A percentile compares a stretch with the other conserved stretches of the same genome.
phyloP scores from a whole-genome alignment of 2,797 vertebrate genomes.

The Gila robusta region DNA sequence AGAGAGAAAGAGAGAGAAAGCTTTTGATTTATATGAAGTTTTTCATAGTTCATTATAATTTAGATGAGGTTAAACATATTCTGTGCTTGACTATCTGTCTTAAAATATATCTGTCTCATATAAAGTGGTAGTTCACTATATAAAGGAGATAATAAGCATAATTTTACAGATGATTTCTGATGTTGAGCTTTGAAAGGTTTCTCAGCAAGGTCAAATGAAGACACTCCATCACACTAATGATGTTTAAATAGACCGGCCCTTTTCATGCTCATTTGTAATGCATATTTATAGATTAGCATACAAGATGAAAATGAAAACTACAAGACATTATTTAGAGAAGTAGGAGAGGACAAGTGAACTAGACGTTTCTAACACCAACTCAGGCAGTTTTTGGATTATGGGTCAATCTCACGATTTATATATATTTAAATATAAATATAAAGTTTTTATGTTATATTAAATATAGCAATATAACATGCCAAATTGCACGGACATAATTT shows the following conservation, averaged over 20 bases:
- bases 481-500: too few relatives aligned
- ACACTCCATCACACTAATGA: constrained; percentile 28
- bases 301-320: neutral
- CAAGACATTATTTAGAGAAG: neutral
- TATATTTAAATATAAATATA: too few relatives aligned
- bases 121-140: neutral
- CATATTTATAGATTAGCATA: neutral
- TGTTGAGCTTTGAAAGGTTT: neutral
- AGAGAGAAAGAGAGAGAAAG: too few relatives aligned
- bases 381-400: too few relatives aligned
- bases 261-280: neutral
- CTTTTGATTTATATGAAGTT: neutral
- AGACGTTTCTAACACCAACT: too few relatives aligned
- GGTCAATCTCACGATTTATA: too few relatives aligned
- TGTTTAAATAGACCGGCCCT: constrained; percentile 26
- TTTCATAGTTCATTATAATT: neutral
- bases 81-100: neutral
- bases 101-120: neutral
- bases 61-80: neutral
- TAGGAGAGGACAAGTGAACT: too few relatives aligned
- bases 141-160: neutral
- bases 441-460: too few relatives aligned
- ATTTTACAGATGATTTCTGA: constrained; percentile 8
- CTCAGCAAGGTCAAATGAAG: neutral
- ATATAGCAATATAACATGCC: too few relatives aligned